Evolutionary conservation across 2,113 vertebrate genomes (phyloP).

Genomic region (Trematomus loennbergii): DNA sequence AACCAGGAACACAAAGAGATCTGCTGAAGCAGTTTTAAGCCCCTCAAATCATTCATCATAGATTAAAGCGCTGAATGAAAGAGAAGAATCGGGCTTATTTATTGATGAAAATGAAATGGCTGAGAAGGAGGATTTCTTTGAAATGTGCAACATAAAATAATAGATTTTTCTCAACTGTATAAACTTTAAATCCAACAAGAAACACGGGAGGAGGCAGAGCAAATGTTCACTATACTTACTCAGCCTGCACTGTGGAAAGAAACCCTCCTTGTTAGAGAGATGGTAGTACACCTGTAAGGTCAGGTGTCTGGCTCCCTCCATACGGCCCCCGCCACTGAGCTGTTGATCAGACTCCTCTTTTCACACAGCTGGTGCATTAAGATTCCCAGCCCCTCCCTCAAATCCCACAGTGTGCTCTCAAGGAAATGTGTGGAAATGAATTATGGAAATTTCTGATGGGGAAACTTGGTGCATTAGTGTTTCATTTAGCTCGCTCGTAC

Average conservation of each 20-base stretch:
- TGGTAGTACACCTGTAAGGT: constrained; percentile 74
- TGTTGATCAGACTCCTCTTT: constrained; percentile 78
- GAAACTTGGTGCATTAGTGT: constrained; percentile 85
- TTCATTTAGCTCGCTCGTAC: constrained; percentile 83
- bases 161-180: constrained; percentile 68
- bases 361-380: constrained; percentile 78
- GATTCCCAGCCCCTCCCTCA: constrained; percentile 80
- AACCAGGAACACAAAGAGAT: constrained; percentile 80
- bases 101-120: constrained; percentile 82
- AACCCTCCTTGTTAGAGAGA: constrained; percentile 36
- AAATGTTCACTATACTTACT: constrained; percentile 46
- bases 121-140: constrained; percentile 77
- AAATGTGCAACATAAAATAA: constrained; percentile 76
- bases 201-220: constrained; percentile 36
- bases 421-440: constrained; percentile 87
- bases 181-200: constrained; percentile 60
- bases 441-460: constrained; percentile 89
- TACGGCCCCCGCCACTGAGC: constrained; percentile 66
- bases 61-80: constrained; percentile 70
- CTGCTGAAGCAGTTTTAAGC: constrained; percentile 72
- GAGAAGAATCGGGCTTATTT: constrained; percentile 78
- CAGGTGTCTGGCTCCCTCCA: constrained; percentile 69
- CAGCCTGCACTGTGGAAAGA: constrained; percentile 25
- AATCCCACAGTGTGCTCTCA: constrained; percentile 82
- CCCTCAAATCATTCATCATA: constrained; percentile 77